A percentile compares a stretch with the other conserved stretches of the same genome.
phyloP scores from a whole-genome alignment of 1,140 invertebrate species.

The Streblospio benedicti region DNA sequence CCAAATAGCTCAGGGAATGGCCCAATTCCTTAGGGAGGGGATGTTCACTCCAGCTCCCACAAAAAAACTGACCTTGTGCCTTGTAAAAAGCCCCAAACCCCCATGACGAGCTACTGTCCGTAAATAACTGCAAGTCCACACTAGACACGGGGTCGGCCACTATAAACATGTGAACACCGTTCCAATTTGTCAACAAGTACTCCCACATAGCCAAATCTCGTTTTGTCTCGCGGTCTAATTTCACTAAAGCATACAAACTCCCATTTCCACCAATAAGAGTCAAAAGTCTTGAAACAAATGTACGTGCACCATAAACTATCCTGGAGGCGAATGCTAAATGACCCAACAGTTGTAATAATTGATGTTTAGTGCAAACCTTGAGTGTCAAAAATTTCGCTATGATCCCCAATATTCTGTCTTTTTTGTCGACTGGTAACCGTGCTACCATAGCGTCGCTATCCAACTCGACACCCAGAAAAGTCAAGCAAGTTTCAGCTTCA shows the following conservation, averaged over 20 bases:
- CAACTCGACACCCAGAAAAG: neutral
- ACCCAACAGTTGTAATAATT: too few species aligned
- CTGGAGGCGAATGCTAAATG: constrained; percentile 4
- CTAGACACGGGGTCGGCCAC: constrained; percentile 50
- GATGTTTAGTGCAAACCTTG: neutral
- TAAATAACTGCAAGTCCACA: neutral
- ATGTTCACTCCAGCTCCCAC: neutral
- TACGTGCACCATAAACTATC: neutral
- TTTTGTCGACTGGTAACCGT: neutral
- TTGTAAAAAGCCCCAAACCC: neutral
- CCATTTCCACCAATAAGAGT: constrained; percentile 48
- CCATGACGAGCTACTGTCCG: neutral
- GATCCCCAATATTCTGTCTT: neutral
- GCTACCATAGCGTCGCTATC: neutral
- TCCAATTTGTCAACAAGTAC: neutral
- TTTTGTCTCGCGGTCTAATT: neutral
- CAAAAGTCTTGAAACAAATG: constrained; percentile 27
- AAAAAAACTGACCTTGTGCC: neutral
- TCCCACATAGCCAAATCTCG: constrained; percentile 5
- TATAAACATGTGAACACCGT: constrained; percentile 26
- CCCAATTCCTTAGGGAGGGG: neutral
- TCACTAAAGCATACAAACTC: constrained; percentile 47
- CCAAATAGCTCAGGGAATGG: neutral
- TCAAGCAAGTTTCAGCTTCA: too few species aligned
- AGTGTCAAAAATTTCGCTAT: neutral